phyloP scores from a whole-genome alignment of 2,888 invertebrate species.

The Cheilosia vulpina region DNA sequence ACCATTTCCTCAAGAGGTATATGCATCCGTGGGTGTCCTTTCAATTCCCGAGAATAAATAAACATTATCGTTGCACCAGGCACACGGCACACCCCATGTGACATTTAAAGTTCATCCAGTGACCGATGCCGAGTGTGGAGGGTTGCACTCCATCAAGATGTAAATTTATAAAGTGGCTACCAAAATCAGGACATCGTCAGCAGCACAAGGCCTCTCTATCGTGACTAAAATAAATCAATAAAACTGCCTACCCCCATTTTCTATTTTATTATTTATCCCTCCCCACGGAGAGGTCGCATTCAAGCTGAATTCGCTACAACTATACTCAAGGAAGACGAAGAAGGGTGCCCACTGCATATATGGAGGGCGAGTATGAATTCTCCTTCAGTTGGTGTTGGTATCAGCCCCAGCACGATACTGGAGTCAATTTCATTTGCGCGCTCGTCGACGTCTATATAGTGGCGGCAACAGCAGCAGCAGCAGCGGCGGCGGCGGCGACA shows the following conservation, averaged over 20 bases:
- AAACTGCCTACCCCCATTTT: conserved; percentile 27
- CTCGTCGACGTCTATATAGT: conserved; percentile 9
- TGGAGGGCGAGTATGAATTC: conserved; percentile 17
- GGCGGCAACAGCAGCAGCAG: not conserved
- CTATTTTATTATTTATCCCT: conserved; percentile 61
- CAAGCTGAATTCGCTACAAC: conserved; percentile 36
- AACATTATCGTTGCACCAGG: not conserved
- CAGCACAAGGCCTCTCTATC: not conserved
- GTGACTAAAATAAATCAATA: conserved; percentile 40
- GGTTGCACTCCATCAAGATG: conserved; percentile 24
- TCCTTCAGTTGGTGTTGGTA: not conserved
- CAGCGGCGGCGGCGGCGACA: not conserved
- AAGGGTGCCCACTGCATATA: conserved; percentile 24
- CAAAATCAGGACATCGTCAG: conserved; percentile 26
- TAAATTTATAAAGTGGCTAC: conserved; percentile 8
- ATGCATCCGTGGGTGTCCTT: conserved; percentile 20
- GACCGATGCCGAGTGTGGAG: conserved; percentile 15
- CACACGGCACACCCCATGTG: conserved; percentile 3
- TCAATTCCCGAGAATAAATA: not conserved
- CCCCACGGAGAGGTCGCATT: conserved; percentile 42
- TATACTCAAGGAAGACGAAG: not conserved
- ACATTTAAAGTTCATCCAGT: conserved; percentile 55
- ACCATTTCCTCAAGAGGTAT: conserved; percentile 17
- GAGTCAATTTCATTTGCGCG: conserved; percentile 49
- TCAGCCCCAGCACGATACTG: conserved; percentile 25